These are phyloP conservation scores for Cryptomyrus ogoouensis DNA, from an alignment of 2,113 vertebrate species.

Conservation along the genomic window DNA sequence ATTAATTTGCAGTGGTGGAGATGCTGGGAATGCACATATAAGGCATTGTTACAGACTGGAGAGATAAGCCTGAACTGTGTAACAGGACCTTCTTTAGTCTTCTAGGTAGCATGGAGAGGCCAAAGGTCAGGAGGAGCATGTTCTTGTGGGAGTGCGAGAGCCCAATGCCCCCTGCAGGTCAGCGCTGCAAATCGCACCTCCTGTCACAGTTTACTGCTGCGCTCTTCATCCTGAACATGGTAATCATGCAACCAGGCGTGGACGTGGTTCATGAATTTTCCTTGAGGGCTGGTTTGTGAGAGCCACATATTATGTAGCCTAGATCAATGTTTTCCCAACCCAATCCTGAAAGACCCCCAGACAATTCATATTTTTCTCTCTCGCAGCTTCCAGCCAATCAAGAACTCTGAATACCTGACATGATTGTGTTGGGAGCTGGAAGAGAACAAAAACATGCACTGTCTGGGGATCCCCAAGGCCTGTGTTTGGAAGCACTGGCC, in stretches of 20 bases:
- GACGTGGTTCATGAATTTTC: neutral
- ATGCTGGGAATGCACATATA: neutral
- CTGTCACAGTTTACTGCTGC: neutral
- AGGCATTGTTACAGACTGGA: neutral
- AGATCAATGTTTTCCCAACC: neutral
- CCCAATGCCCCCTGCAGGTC: neutral
- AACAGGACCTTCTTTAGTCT: neutral
- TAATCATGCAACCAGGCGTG: neutral
- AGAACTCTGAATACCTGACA: neutral
- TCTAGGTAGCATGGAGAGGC: neutral
- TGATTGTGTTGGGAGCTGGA: neutral
- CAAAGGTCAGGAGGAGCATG: neutral
- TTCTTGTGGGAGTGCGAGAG: neutral
- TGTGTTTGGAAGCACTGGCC: neutral
- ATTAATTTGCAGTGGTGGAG: neutral
- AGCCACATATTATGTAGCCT: too few species aligned
- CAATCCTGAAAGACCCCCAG: neutral
- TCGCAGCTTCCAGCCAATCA: neutral
- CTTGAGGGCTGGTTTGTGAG: neutral
- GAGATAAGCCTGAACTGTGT: neutral
- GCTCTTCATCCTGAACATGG: neutral
- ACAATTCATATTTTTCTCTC: neutral
- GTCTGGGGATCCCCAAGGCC: neutral
- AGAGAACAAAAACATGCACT: neutral
- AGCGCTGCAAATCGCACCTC: neutral